phyloP scores from a whole-genome alignment of 92 coral and sea anemone species.

The Siderastrea siderea region DNA sequence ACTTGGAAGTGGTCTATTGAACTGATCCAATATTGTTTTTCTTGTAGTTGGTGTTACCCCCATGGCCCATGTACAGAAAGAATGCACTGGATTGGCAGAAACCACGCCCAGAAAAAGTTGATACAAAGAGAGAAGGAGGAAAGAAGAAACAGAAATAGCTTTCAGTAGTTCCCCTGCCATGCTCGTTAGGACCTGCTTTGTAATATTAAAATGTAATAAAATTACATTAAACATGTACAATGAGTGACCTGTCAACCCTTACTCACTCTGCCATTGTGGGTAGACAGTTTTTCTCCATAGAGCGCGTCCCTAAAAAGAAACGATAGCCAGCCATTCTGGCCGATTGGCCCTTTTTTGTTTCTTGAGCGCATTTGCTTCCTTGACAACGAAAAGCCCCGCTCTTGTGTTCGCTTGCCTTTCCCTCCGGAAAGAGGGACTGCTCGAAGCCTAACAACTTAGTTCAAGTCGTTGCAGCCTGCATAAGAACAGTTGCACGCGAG shows the following conservation, averaged over 20 bases:
- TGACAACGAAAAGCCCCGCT: too few relatives aligned
- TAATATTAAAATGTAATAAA: slow-evolving; percentile 17
- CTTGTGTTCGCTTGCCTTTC: too few relatives aligned
- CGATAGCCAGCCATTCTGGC: too few relatives aligned
- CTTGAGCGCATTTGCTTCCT: too few relatives aligned
- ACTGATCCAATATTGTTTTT: background rate
- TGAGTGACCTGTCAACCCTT: background rate
- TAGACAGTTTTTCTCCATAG: background rate
- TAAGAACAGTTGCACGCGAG: too few relatives aligned
- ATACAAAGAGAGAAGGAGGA: slow-evolving; percentile 78
- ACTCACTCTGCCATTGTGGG: background rate
- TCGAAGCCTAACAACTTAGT: too few relatives aligned
- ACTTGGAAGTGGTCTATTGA: too few relatives aligned
- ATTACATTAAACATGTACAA: background rate
- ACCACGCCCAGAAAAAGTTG: slow-evolving; percentile 77
- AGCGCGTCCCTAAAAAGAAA: too few relatives aligned
- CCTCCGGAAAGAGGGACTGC: too few relatives aligned
- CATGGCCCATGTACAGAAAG: slow-evolving; percentile 94
- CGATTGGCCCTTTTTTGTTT: too few relatives aligned
- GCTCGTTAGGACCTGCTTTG: slow-evolving; percentile 5
- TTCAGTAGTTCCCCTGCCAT: background rate
- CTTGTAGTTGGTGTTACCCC: slow-evolving; percentile 93
- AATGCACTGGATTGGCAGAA: slow-evolving; percentile 97
- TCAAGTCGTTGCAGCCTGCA: too few relatives aligned
- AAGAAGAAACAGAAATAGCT: slow-evolving; percentile 79